phyloP scores from a whole-genome alignment of 2,113 vertebrate species.

The Copsychus sechellarum region DNA sequence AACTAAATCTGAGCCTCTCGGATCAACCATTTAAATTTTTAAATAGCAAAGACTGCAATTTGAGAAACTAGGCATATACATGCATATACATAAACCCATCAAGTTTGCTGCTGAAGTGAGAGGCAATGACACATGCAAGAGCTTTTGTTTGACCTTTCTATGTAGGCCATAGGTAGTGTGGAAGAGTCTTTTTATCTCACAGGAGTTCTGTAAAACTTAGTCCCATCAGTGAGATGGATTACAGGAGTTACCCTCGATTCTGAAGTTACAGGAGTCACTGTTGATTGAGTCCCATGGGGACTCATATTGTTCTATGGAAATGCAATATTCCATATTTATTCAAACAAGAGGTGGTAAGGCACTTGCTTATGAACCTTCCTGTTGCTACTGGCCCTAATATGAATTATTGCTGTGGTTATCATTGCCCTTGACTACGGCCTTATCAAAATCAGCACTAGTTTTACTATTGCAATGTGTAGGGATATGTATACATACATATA shows the following conservation, averaged over 20 bases:
- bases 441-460: not conserved
- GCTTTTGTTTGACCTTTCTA: not conserved
- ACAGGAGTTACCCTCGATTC: not conserved
- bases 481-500: not conserved
- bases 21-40: not conserved
- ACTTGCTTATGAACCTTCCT: not conserved
- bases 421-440: not conserved
- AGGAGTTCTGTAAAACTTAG: not conserved
- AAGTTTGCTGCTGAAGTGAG: not conserved
- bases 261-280: not conserved
- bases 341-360: conserved; percentile 10
- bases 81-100: not conserved
- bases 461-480: not conserved
- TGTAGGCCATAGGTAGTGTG: not conserved
- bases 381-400: not conserved
- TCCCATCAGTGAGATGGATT: not conserved
- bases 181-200: not conserved
- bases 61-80: not conserved
- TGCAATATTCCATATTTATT: not conserved
- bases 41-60: not conserved
- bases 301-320: not conserved
- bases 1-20: not conserved
- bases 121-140: not conserved
- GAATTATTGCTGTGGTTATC: conserved; percentile 33
- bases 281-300: not conserved